phyloP scores from a whole-genome alignment of 2,888 invertebrate genomes.

The Neocrepidodera transversa region DNA sequence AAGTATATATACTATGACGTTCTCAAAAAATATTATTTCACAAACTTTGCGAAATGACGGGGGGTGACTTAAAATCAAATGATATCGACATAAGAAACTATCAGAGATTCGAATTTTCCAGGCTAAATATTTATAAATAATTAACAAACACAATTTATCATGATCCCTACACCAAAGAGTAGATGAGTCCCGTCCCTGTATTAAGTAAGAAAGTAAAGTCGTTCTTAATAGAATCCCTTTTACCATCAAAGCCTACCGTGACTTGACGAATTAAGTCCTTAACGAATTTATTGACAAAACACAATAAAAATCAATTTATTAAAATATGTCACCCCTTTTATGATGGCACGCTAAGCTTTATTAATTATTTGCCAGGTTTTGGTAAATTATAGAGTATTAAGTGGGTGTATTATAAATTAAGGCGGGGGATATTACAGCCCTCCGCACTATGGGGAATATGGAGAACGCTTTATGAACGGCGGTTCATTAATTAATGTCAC shows the following conservation, averaged over 20 bases:
- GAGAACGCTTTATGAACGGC: slow-evolving; percentile 41
- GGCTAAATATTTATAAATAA: no score
- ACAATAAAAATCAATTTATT: slow-evolving; percentile 46
- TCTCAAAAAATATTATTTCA: no score
- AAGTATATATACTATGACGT: no score
- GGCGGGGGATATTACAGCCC: slow-evolving; percentile 38
- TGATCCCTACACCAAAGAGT: no score
- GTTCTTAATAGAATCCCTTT: slow-evolving; percentile 1
- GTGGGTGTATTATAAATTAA: slow-evolving; percentile 46
- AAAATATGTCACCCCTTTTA: slow-evolving; percentile 41
- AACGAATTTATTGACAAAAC: slow-evolving; percentile 36
- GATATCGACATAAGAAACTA: no score
- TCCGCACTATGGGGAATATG: slow-evolving; percentile 38
- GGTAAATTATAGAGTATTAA: slow-evolving; percentile 46
- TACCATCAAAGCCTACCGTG: slow-evolving; percentile 10
- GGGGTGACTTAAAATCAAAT: no score
- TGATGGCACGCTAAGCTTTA: slow-evolving; percentile 42
- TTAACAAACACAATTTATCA: no score
- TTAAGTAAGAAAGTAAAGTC: no score
- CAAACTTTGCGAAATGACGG: no score
- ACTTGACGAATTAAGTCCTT: slow-evolving; percentile 26
- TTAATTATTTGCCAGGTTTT: slow-evolving; percentile 46
- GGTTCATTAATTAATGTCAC: slow-evolving; percentile 55
- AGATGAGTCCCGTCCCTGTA: no score
- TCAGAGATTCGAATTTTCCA: no score